Evolutionary conservation across 2,113 vertebrate species (phyloP), one percentile per base, ranked within the genome.

Genomic region (Grantiella picta): DNA sequence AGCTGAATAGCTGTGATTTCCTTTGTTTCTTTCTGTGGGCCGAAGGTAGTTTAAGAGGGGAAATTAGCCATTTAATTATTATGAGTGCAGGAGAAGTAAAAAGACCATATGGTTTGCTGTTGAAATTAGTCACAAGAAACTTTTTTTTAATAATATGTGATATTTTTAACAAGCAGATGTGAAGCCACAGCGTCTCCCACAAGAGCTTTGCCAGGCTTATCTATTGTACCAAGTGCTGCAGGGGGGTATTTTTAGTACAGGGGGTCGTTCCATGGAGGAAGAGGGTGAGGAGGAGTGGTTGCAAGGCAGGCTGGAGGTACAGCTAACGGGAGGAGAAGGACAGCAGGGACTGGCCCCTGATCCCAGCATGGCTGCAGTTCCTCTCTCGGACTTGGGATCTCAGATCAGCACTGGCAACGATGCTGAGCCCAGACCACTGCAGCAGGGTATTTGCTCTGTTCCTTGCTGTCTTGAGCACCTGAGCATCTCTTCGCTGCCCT

Each of bases 71-170:
- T 97, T 97, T 97, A 97, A 98, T 97, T 96, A 97, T 97, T 96
- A 95, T 97, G 94, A 97, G 97, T 93, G 86, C 96, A 96, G 56
- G 69, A 95, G 95, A 98, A 98, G 96, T 94, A 96, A 97, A 96
- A 95, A 97, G 96, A 94, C 95, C 97, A 97, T 97, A 98, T 98
- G 97, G 97, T 97, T 97, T 96, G 95, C 94, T 97, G 95, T 97
- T 94, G 94, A 98, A 97, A 97, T 98, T 97, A 98, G 97, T 97
- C 97, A 97, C 98, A 97, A 98, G 95, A 97, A 97, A 97, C 97
- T 97, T 98, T 97, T 98, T 97, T 90, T 97, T 87, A 87, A 97
- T 97, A 98, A 97, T 97, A 97, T 94, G 97, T 96, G 97, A 96
- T 97, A 98, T 97, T 98, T 98, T 98, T 97, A 97, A 96, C 95